Percentiles rank a stretch among this genome's conserved stretches.
phyloP scores from a whole-genome alignment of 2,113 vertebrate species.

The Sebastes fasciatus region DNA sequence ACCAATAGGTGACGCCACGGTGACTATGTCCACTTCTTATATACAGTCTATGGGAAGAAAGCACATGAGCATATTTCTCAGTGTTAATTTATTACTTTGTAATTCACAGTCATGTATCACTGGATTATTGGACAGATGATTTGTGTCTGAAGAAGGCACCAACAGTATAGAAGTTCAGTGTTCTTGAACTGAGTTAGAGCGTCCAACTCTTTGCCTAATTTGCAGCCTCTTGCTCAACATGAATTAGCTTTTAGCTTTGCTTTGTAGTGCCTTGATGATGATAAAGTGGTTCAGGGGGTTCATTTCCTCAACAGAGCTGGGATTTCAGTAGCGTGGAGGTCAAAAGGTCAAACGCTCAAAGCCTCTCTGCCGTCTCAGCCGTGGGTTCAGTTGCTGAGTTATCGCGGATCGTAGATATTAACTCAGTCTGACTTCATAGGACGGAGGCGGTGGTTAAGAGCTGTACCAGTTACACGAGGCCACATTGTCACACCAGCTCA shows the following conservation, averaged over 20 bases:
- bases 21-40: too few species aligned
- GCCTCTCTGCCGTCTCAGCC: constrained; percentile 19
- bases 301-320: constrained; percentile 60
- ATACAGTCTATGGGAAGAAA: too few species aligned
- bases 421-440: constrained; percentile 43
- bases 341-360: constrained; percentile 59
- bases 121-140: not conserved
- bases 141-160: constrained; percentile 4
- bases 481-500: constrained; percentile 72
- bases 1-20: too few species aligned
- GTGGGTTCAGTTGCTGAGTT: constrained; percentile 56
- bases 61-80: too few species aligned
- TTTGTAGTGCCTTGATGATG: constrained; percentile 62
- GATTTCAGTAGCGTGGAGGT: constrained; percentile 55
- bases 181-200: constrained; percentile 17
- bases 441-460: constrained; percentile 58
- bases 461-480: constrained; percentile 60
- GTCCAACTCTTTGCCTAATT: constrained; percentile 30
- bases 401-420: constrained; percentile 45
- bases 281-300: constrained; percentile 51
- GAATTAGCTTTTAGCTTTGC: constrained; percentile 22
- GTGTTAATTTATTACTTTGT: too few species aligned
- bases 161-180: not conserved
- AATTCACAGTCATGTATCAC: not conserved
- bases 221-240: constrained; percentile 27